A percentile compares a stretch with the other conserved stretches of the same genome.
phyloP scores from a whole-genome alignment of 2,888 invertebrate genomes.

The Nemapogon koenigi region DNA sequence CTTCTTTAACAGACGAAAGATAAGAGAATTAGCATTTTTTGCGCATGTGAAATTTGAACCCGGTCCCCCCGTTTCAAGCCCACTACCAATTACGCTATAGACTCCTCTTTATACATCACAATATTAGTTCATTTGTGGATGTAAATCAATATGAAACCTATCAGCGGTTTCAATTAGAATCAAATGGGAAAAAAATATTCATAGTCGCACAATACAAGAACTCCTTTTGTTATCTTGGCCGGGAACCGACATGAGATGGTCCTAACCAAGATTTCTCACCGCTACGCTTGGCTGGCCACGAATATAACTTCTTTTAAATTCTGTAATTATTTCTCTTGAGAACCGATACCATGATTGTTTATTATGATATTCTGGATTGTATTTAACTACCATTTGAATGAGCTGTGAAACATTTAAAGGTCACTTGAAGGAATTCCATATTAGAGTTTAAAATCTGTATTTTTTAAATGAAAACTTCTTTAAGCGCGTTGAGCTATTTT shows the following conservation, averaged over 20 bases:
- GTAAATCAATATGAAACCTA: too few relatives aligned
- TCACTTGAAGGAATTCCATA: neutral
- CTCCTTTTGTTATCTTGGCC: constrained; percentile 4
- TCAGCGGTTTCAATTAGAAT: too few relatives aligned
- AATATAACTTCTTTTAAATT: constrained; percentile 42
- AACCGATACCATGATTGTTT: constrained; percentile 47
- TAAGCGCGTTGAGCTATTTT: too few relatives aligned
- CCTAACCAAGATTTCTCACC: constrained; percentile 53
- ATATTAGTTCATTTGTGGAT: too few relatives aligned
- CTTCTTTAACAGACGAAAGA: too few relatives aligned
- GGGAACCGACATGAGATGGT: constrained; percentile 24
- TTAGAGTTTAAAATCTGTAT: neutral
- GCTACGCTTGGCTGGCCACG: constrained; percentile 47
- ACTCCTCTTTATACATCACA: too few relatives aligned
- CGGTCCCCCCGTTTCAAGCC: too few relatives aligned
- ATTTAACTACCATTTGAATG: constrained; percentile 34
- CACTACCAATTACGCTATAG: too few relatives aligned
- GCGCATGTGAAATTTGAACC: too few relatives aligned
- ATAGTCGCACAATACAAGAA: constrained; percentile 2
- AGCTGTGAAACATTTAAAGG: constrained; percentile 31
- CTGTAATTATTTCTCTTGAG: constrained; percentile 55
- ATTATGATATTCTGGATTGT: constrained; percentile 18
- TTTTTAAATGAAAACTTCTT: too few relatives aligned
- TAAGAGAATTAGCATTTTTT: too few relatives aligned
- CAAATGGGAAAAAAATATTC: too few relatives aligned